Base-by-base conservation (phyloP, 2,888 invertebrate genomes). In the Dasysyrphus albostriatus region DNA sequence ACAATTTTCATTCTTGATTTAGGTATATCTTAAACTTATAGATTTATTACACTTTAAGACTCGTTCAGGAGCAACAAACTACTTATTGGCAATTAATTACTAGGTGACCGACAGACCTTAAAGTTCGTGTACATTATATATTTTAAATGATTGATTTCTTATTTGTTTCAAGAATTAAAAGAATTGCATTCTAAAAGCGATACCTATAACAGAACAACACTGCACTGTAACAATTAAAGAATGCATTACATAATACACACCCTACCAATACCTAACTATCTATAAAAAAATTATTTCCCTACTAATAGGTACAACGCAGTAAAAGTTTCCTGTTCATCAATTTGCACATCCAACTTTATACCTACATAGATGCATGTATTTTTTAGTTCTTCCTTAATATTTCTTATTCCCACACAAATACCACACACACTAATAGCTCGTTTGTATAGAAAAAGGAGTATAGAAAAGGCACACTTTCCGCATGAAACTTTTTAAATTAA, bases 301-400 rank as follows among this genome's bases (percentile, higher is more conserved):
- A 54, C 74, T 82, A 87, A 87, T 87, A n/a, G n/a, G n/a, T n/a
- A 74, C 74, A 78, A 87, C 82, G 82, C 87, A 82, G 77, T 72
- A 74, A 32, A 32, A 54, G 56, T 87, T 78, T 87, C 87, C 87
- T 82, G 82, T 59, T 75, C 78, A 87, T 87, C 82, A 87, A 82
- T 87, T 78, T 82, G 54, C 37, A 29, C 34, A 42, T 44, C 16
- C 44, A 32, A 42, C 54, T 47, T 42, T 12, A 2, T 51, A 12
- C 12, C 8, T 51, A 3, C 0, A 7, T 16, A 34, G 29, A 44
- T 61, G 14, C 6, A 8, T 3, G 37, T 19, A 24, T 42, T 9
- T 32, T 12, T 32, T 29, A 51, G 24, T 32, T 51, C 63, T 70
- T 82, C 49, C 61, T 69, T 42, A 42, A 51, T 67, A 16, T 63